Evolutionary conservation across 2,797 vertebrate species (phyloP).

Genomic region (Micrastur ruficollis): DNA sequence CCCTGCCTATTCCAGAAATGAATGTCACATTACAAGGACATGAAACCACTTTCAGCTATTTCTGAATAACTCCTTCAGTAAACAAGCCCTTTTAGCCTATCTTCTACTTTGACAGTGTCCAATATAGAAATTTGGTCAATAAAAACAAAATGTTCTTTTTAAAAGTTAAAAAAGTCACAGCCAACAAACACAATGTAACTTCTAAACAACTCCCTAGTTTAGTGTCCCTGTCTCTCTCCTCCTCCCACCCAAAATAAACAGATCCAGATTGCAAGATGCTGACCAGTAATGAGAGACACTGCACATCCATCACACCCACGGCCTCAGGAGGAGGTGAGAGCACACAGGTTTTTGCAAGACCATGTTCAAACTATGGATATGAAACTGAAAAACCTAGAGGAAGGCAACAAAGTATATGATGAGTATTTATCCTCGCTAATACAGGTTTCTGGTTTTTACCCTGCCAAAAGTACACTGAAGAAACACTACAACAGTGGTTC

Average conservation of each 20-base stretch:
- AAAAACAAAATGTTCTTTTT: conserved; percentile 21
- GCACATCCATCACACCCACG: background rate
- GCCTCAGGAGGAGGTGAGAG: background rate
- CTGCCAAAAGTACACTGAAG: background rate
- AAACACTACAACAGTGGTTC: background rate
- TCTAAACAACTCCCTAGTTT: background rate
- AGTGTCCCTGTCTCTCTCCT: background rate
- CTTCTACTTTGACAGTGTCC: background rate
- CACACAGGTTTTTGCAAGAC: background rate
- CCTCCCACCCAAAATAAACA: background rate
- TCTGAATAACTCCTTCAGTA: background rate
- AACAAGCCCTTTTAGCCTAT: conserved; percentile 1
- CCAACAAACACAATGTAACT: background rate
- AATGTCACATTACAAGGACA: background rate
- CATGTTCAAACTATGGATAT: background rate
- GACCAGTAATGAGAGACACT: background rate
- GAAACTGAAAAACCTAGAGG: background rate
- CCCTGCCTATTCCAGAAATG: background rate
- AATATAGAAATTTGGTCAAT: background rate
- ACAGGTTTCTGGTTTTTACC: background rate
- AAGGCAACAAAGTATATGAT: background rate
- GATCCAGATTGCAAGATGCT: background rate
- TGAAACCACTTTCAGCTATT: background rate
- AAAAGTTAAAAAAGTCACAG: conserved; percentile 1
- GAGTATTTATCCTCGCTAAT: background rate